Conservation (phyloP, 1,140 invertebrate genomes). For the Pteromalus puparum region DNA sequence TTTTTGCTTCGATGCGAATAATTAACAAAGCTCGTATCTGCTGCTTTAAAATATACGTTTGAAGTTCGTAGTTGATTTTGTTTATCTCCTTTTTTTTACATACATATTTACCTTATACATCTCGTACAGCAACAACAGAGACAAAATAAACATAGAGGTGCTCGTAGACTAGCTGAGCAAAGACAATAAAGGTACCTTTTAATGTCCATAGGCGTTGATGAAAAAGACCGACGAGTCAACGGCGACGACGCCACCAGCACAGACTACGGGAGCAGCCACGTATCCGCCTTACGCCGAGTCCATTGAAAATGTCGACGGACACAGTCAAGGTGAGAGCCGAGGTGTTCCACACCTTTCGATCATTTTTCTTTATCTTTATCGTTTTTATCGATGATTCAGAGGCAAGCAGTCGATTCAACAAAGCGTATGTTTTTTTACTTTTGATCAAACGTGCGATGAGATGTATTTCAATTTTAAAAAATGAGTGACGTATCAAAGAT, state of each 20-base stretch:
- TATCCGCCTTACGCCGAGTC: constrained; percentile 62
- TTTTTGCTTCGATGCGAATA: constrained; percentile 23
- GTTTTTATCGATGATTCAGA: not conserved
- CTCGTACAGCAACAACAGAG: not conserved
- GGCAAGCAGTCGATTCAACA: no score
- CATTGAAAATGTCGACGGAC: constrained; percentile 67
- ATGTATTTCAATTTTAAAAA: no score
- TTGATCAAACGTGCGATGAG: no score
- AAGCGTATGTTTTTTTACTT: no score
- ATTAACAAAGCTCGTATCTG: constrained; percentile 21
- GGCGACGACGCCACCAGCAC: constrained; percentile 28
- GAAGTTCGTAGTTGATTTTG: not conserved
- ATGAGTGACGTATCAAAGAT: no score
- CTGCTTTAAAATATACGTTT: constrained; percentile 17
- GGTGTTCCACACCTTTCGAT: not conserved
- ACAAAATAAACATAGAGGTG: not conserved
- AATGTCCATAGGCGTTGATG: constrained; percentile 64
- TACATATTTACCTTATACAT: not conserved
- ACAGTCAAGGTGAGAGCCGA: constrained; percentile 69
- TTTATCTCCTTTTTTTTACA: constrained; percentile 27
- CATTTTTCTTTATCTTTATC: not conserved
- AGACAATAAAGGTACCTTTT: constrained; percentile 26
- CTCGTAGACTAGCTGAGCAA: not conserved
- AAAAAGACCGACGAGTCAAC: constrained; percentile 69
- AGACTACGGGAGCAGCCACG: constrained; percentile 28